Conservation (phyloP, 2,888 invertebrate genomes). For the Campaea margaritaria region DNA sequence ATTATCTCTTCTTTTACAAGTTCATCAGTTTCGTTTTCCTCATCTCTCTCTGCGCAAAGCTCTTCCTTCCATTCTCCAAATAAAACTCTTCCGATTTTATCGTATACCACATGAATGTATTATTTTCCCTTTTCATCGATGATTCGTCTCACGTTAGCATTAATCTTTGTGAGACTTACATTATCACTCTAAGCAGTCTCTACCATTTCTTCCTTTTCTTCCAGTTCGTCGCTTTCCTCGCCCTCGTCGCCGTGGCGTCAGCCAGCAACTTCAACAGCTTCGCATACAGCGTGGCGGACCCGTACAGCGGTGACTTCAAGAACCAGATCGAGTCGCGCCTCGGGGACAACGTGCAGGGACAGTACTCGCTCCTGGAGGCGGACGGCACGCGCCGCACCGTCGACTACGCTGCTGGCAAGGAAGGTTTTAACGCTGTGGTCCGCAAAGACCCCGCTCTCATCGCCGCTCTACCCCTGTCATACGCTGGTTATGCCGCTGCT, state of each 20-base stretch:
- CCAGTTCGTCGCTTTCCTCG: constrained; percentile 68
- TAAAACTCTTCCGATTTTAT: too few relatives aligned
- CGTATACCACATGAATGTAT: too few relatives aligned
- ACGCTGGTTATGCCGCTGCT: constrained; percentile 44
- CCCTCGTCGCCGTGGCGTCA: constrained; percentile 56
- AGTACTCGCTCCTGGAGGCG: constrained; percentile 82
- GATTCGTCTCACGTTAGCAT: too few relatives aligned
- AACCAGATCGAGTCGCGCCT: constrained; percentile 80
- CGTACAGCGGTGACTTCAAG: constrained; percentile 84
- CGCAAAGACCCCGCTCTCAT: constrained; percentile 77
- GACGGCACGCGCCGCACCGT: constrained; percentile 84
- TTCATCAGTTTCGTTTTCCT: too few relatives aligned
- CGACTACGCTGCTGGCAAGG: constrained; percentile 81
- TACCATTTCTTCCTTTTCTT: constrained; percentile 17
- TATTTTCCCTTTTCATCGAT: too few relatives aligned
- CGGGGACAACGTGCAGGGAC: constrained; percentile 81
- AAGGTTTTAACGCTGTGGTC: constrained; percentile 85
- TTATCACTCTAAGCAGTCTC: too few relatives aligned
- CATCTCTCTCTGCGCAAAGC: too few relatives aligned
- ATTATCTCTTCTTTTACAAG: too few relatives aligned
- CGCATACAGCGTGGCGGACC: constrained; percentile 84
- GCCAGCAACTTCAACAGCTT: constrained; percentile 72
- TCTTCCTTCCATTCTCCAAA: too few relatives aligned
- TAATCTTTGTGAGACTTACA: too few relatives aligned
- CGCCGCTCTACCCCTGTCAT: constrained; percentile 48